Conservation (phyloP, 37 sponge, comb jelly and placozoan species). For the Crambe crambe region DNA sequence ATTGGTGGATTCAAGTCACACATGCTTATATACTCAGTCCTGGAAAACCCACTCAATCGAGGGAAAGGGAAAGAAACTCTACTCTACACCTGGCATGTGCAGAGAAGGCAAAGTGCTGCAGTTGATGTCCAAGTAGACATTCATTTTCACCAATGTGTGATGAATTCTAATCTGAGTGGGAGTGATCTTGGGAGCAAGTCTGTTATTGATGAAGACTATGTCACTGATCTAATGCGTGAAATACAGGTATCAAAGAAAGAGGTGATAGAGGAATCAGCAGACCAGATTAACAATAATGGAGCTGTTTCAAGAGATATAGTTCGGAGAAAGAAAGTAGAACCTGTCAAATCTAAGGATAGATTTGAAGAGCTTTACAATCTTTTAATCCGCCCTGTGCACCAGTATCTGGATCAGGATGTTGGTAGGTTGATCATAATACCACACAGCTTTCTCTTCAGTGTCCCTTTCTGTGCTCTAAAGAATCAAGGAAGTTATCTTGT, state of each 20-base stretch:
- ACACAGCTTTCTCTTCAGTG: slow-evolving; percentile 36
- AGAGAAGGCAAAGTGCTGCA: neutral
- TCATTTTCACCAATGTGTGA: neutral
- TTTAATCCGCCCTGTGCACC: neutral
- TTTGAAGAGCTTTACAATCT: neutral
- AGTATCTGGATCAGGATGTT: neutral
- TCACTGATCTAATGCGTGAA: slow-evolving; percentile 16
- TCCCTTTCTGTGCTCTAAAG: slow-evolving; percentile 49
- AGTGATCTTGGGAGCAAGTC: neutral
- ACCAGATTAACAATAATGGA: neutral
- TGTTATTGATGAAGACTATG: slow-evolving; percentile 15
- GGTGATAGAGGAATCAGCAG: neutral
- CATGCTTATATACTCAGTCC: slow-evolving; percentile 36
- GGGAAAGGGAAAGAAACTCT: neutral
- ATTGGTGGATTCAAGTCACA: slow-evolving; percentile 6
- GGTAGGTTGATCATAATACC: slow-evolving; percentile 37
- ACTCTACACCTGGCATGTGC: slow-evolving; percentile 41
- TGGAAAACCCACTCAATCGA: slow-evolving; percentile 21
- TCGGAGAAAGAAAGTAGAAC: neutral
- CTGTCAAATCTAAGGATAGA: neutral
- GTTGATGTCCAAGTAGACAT: neutral
- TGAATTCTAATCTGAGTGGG: neutral
- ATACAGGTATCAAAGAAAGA: slow-evolving; percentile 2
- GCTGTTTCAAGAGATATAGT: neutral
- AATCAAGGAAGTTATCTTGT: slow-evolving; percentile 23